Evolutionary conservation across 2,113 vertebrate species (phyloP).

Genomic region (Pionites leucogaster): DNA sequence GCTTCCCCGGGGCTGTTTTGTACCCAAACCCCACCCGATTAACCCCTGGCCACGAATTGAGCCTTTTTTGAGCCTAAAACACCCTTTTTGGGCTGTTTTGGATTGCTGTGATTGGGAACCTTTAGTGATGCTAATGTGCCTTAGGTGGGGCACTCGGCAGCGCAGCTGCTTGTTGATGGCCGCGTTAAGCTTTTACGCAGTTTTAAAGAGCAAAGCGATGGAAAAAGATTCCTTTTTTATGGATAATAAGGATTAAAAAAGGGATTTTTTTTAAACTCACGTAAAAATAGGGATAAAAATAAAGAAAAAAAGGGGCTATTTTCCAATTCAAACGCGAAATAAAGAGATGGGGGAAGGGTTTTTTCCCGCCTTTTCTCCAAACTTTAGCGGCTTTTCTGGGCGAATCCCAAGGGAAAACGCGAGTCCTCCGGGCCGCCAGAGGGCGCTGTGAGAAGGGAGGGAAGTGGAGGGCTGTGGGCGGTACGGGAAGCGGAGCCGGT

Average conservation of each 20-base stretch:
- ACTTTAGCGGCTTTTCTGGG: neutral
- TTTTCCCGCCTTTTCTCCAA: neutral
- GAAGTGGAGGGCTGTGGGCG: neutral
- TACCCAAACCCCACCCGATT: neutral
- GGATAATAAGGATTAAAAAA: neutral
- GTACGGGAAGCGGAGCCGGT: conserved; percentile 17
- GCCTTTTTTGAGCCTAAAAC: neutral
- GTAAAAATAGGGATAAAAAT: neutral
- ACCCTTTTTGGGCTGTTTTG: neutral
- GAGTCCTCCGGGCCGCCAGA: neutral
- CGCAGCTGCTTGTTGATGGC: neutral
- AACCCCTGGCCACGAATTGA: neutral
- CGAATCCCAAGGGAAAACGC: neutral
- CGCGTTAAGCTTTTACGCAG: neutral
- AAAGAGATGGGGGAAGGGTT: neutral
- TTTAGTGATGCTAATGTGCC: neutral
- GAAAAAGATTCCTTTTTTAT: neutral
- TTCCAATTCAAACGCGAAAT: neutral
- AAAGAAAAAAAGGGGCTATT: neutral
- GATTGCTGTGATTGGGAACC: neutral
- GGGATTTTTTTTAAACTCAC: neutral
- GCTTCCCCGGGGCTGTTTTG: neutral
- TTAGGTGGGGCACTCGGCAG: neutral
- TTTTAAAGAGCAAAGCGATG: neutral
- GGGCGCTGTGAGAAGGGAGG: neutral